phyloP scores from a whole-genome alignment of 2,113 vertebrate species.

The Oostethus manadensis region DNA sequence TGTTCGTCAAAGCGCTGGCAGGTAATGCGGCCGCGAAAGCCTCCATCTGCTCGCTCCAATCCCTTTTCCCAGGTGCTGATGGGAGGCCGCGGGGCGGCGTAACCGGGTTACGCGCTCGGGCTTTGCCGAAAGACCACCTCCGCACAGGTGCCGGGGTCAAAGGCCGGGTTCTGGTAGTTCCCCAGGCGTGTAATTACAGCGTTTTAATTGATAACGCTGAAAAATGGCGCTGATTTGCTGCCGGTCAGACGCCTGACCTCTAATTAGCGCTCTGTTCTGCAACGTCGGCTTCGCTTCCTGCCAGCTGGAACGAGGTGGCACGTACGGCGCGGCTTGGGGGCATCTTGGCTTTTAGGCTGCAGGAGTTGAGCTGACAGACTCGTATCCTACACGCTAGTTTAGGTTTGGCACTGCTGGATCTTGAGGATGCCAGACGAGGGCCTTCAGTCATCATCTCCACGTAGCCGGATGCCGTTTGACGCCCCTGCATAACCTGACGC shows the following conservation, averaged over 20 bases:
- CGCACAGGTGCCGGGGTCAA: conserved; percentile 36
- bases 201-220: conserved; percentile 78
- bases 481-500: too few relatives aligned
- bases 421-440: too few relatives aligned
- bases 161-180: conserved; percentile 51
- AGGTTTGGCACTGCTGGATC: too few relatives aligned
- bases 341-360: neutral
- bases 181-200: conserved; percentile 73
- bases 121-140: conserved; percentile 46
- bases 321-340: neutral
- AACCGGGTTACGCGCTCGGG: conserved; percentile 47
- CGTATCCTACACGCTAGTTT: too few relatives aligned
- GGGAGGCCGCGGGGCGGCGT: conserved; percentile 49
- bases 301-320: conserved; percentile 1
- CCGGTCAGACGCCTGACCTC: conserved; percentile 52
- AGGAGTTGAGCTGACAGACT: neutral
- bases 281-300: conserved; percentile 59
- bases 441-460: too few relatives aligned
- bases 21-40: conserved; percentile 70
- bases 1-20: conserved; percentile 73
- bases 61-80: conserved; percentile 69
- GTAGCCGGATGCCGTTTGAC: too few relatives aligned
- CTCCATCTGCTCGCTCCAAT: conserved; percentile 72
- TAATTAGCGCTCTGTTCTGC: conserved; percentile 73
- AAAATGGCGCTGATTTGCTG: conserved; percentile 76